Evolutionary conservation across 37 sponge, comb jelly and placozoan genomes (phyloP).

Genomic region (Oopsacas minuta): DNA sequence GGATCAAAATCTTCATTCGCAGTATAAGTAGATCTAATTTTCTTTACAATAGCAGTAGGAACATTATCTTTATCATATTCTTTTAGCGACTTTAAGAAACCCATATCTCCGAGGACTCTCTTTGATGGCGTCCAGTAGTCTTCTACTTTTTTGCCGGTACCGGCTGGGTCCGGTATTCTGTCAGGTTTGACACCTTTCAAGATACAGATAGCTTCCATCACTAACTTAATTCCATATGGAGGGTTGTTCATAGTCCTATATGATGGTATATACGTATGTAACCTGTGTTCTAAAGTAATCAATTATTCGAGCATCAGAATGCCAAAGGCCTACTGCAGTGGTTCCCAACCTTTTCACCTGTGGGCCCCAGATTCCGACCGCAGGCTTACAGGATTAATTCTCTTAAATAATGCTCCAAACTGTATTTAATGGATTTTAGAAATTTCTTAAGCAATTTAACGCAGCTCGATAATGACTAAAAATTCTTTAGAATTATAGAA

Average conservation of each 20-base stretch:
- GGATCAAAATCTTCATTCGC: slow-evolving; percentile 92
- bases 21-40: slow-evolving; percentile 67
- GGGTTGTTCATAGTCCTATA: slow-evolving; percentile 85
- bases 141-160: slow-evolving; percentile 83
- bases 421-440: no score
- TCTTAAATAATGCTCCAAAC: no score
- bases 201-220: slow-evolving; percentile 96
- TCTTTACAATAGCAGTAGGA: slow-evolving; percentile 46
- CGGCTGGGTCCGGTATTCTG: slow-evolving; percentile 70
- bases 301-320: no score
- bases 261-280: neutral
- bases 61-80: slow-evolving; percentile 93
- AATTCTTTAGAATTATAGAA: no score
- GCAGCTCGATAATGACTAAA: no score
- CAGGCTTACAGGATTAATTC: no score
- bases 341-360: no score
- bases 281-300: neutral
- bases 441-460: no score
- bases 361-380: no score
- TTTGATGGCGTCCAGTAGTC: slow-evolving; percentile 95
- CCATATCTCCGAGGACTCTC: slow-evolving; percentile 76
- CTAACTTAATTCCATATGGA: slow-evolving; percentile 78
- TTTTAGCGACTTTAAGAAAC: slow-evolving; percentile 69
- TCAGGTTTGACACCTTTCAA: slow-evolving; percentile 86
- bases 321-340: no score